Evolutionary conservation across 1,140 invertebrate genomes (phyloP), one percentile per base, ranked within the genome.

Genomic region (Dendroctonus valens): DNA sequence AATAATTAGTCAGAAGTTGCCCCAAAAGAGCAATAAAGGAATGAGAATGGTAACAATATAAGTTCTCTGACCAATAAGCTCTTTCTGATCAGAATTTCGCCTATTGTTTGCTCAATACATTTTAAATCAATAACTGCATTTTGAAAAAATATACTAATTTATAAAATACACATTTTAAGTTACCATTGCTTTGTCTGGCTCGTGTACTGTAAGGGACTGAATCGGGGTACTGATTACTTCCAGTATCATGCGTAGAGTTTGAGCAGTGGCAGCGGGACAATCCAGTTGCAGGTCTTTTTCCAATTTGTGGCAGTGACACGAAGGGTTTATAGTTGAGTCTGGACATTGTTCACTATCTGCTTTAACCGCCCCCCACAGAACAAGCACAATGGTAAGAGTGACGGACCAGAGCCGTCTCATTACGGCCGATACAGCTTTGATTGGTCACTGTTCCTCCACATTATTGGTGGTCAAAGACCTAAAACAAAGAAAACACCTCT

Each of bases 201-300:
- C 91, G 79, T 93, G 94, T 69, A 95, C 87, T 70, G 89, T 93
- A 70, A 95, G 82, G 38, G 91, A 94, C 75, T 94, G 91, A 50
- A 95, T 88, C 7, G 84, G 83, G 53, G 84, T 83, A 74, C 82
- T 78, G 75, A 87, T 72, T 77, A 82, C 71, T 77, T 85, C 78
- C 39, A 83, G 69, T 3, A 81, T 81, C 7, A 78, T 72, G 44
- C 77, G 79, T 54, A 83, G 70, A n/a, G 81, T 82, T 39, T 79
- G 71, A 6, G 78, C 76, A n/a, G 87, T 88, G 5, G 88, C 89
- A 59, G 86, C 89, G 12, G 91, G 90, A 77, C 93, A 96, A 79
- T 96, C 93, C 69, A 96, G 82, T 80, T 92, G 93, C 54, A 96
- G 83, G 39, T 91, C 92, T 80, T 94, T 91, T 77, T 94, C 91